Conservation (phyloP, 1,140 invertebrate species). For the Zaprionus inermis region DNA sequence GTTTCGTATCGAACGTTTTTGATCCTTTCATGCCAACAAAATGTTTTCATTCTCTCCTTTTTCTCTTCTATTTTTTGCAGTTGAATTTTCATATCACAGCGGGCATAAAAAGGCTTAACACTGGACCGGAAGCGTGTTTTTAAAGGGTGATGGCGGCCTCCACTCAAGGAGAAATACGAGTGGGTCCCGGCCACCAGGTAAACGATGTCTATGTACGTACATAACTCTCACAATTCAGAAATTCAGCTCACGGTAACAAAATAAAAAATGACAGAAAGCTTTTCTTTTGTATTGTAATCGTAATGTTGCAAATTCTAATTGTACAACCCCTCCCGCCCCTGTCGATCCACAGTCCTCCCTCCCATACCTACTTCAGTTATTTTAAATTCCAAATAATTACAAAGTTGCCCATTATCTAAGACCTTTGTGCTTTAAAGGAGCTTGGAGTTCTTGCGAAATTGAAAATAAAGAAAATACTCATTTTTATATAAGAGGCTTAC, state of each 20-base stretch:
- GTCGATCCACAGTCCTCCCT: neutral
- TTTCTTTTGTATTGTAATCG: conserved; percentile 52
- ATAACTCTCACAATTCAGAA: conserved; percentile 85
- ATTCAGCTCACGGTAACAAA: conserved; percentile 85
- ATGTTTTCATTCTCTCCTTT: conserved; percentile 34
- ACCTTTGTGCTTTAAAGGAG: neutral
- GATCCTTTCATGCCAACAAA: conserved; percentile 37
- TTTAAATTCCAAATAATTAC: conserved; percentile 16
- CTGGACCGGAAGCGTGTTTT: conserved; percentile 84
- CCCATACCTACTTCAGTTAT: conserved; percentile 17
- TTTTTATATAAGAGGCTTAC: neutral
- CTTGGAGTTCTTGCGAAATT: neutral
- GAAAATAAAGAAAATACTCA: conserved; percentile 1
- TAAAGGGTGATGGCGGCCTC: conserved; percentile 86
- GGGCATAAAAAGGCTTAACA: conserved; percentile 84
- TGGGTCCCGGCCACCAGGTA: conserved; percentile 97
- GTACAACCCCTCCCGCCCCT: conserved; percentile 31
- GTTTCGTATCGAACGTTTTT: conserved; percentile 26
- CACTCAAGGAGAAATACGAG: conserved; percentile 97
- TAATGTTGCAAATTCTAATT: conserved; percentile 68
- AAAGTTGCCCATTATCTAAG: conserved; percentile 12
- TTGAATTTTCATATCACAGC: conserved; percentile 82
- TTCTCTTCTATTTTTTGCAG: conserved; percentile 61
- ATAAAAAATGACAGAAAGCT: conserved; percentile 48
- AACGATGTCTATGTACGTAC: conserved; percentile 87